Percentiles rank a stretch among this genome's conserved stretches.
Evolutionary conservation across 2,113 vertebrate genomes (phyloP).

Genomic region (Ceyx margarethae): DNA sequence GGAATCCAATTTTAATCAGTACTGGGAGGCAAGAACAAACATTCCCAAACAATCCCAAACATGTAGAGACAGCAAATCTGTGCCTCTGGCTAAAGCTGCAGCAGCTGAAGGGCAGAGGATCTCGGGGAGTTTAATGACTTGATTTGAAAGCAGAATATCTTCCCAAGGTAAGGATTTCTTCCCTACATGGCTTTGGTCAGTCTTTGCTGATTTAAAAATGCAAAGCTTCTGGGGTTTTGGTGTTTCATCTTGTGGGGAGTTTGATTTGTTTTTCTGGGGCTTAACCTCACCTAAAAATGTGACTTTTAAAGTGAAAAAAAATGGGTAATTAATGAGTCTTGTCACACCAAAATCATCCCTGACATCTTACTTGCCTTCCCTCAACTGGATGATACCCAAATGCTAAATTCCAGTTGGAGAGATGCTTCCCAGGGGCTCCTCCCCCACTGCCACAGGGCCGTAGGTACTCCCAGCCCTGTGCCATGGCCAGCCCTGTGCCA

Average conservation of each 20-base stretch:
- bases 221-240: neutral
- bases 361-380: neutral
- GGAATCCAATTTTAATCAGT: constrained; percentile 55
- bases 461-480: neutral
- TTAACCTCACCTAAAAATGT: neutral
- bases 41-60: constrained; percentile 25
- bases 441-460: neutral
- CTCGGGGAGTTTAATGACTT: neutral
- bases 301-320: neutral
- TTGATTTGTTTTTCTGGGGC: neutral
- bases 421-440: neutral
- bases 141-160: neutral
- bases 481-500: neutral
- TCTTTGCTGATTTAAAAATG: neutral
- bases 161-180: neutral
- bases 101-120: neutral
- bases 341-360: neutral
- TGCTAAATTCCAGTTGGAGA: neutral
- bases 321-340: neutral
- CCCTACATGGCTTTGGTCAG: neutral
- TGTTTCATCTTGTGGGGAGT: no score
- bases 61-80: neutral
- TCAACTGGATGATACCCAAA: neutral
- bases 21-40: constrained; percentile 37
- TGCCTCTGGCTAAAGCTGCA: neutral